Base-by-base conservation (phyloP, 2,113 vertebrate genomes). In the Engraulis encrasicolus region DNA sequence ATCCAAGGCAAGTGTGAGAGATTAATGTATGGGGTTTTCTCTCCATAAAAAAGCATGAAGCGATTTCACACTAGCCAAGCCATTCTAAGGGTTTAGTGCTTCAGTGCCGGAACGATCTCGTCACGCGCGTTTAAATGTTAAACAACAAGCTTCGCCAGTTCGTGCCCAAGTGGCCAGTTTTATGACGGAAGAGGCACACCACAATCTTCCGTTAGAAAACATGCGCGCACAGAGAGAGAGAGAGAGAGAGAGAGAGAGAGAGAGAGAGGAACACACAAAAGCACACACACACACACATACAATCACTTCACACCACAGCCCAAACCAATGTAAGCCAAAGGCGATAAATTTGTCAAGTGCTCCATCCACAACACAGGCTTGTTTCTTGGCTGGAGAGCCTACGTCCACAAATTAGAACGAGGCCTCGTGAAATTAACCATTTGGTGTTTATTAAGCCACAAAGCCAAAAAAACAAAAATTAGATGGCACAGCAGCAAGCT, bases 401-500 rank as follows among this genome's bases (percentile, higher is more conserved):
- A 34, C 31, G 31, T 74, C 66, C 23, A 74, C 66, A 74, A 74
- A 74, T 74, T 74, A 74, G 66, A 74, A 74, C 66, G 6, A 14
- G 66, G 23, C 23, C 23, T 74, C 34, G 66, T 74, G 20, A 17
- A 49, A 71, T 84, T 79, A 80, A 6, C 78, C 78, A 52, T 54
- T 31, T 17, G 36, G 83, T 84, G 48, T 81, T 71, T 80, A 71
- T 49, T 36, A 80, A 84, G 36, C 50, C 6, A 40, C 79, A 17
- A n/a, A n/a, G n/a, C n/a, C 23, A 78, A 83, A 45, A 45, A 74
- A 74, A 31, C 66, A 34, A 74, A 34, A 34, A 34, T 74, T 74
- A 74, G 66, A 2, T 14, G 27, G 27, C 27, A 14, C 66, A 27
- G 40, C 40, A 9, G 9, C 40, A 9, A 45, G 66, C 66, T 74